Percentiles rank a stretch among this genome's conserved stretches.
Conservation (phyloP, 53 echinoderm and acorn worm species). For the Echinarachnius parma region DNA sequence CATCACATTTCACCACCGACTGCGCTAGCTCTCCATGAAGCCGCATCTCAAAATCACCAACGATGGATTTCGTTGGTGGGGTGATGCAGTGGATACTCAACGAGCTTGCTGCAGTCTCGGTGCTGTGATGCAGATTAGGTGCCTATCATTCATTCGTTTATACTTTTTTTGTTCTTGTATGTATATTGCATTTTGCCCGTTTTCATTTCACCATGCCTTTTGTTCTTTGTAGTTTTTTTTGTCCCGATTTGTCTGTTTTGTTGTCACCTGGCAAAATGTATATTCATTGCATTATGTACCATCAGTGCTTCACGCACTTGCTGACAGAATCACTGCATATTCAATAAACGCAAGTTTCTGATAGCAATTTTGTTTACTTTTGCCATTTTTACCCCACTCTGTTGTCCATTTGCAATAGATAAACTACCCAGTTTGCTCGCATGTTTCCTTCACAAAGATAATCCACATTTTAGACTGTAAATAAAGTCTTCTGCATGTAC, state of each 20-base stretch:
- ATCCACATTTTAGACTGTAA: too few relatives aligned
- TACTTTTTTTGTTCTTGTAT: background rate
- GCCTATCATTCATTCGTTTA: conserved; percentile 2
- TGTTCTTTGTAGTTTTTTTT: too few relatives aligned
- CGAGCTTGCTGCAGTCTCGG: conserved; percentile 25
- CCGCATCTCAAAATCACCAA: conserved; percentile 61
- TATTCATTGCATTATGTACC: conserved; percentile 11
- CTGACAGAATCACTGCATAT: too few relatives aligned
- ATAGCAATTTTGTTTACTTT: too few relatives aligned
- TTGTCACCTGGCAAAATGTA: background rate
- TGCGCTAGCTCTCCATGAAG: conserved; percentile 66
- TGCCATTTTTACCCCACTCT: too few relatives aligned
- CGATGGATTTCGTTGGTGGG: conserved; percentile 57
- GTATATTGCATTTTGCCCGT: background rate
- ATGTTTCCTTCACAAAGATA: too few relatives aligned
- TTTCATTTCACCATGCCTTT: background rate
- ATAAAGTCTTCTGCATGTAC: too few relatives aligned
- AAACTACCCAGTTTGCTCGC: too few relatives aligned
- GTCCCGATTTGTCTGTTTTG: too few relatives aligned
- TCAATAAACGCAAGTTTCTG: too few relatives aligned
- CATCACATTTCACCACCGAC: conserved; percentile 34
- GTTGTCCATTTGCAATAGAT: too few relatives aligned
- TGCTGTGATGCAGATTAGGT: conserved; percentile 32
- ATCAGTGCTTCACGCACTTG: too few relatives aligned
- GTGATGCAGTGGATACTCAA: conserved; percentile 56